Percentiles rank a stretch among this genome's conserved stretches.
Evolutionary conservation across 2,797 vertebrate species (phyloP).

Genomic region (Luscinia luscinia): DNA sequence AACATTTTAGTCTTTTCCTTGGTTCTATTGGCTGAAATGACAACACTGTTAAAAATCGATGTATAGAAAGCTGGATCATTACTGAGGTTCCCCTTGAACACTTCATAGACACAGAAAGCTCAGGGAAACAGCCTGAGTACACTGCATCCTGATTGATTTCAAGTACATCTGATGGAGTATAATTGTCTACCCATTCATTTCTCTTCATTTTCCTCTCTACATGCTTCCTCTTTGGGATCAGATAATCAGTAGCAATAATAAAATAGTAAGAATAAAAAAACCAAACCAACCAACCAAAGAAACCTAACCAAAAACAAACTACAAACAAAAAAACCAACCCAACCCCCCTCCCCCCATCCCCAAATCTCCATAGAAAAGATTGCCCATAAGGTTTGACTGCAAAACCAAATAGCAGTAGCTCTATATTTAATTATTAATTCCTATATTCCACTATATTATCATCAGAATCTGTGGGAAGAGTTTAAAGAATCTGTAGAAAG

Average conservation of each 20-base stretch:
- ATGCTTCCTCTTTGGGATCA: neutral
- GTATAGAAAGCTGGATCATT: neutral
- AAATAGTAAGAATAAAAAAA: neutral
- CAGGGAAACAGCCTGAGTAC: neutral
- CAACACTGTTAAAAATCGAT: neutral
- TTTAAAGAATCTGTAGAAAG: no score
- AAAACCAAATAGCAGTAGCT: neutral
- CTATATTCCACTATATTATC: neutral
- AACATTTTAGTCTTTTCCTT: neutral
- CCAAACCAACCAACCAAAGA: neutral
- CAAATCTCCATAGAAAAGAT: neutral
- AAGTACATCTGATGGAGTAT: constrained; percentile 14
- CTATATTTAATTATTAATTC: neutral
- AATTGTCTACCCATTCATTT: constrained; percentile 7
- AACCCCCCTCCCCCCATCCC: no score
- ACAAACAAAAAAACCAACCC: neutral
- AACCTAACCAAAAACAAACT: neutral
- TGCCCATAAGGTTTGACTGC: neutral
- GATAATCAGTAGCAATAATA: neutral
- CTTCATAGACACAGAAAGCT: constrained; percentile 16
- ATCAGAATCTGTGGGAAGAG: neutral
- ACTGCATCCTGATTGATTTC: constrained; percentile 20
- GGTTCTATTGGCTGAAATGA: neutral
- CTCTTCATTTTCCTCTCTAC: neutral
- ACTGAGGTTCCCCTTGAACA: neutral